Base-by-base conservation (phyloP, 2,113 vertebrate genomes). In the Rhabdomys dilectus region DNA sequence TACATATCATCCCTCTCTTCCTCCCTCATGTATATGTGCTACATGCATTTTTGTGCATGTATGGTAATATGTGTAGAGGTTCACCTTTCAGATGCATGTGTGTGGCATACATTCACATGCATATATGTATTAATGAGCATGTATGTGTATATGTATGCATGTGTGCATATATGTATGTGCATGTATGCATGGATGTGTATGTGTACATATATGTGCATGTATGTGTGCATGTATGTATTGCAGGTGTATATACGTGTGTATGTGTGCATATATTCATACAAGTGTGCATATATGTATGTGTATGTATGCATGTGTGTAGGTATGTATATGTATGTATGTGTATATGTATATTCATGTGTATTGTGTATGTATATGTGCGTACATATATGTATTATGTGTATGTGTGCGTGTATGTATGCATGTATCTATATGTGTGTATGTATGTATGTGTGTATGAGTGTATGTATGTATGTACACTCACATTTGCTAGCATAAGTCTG, bases 141-240 rank as follows among this genome's bases (percentile, higher is more conserved):
- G 9, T 64, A 64, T 64, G 62, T 64, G 8, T 64, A 64, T 64
- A 58, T 64, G 21, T 64, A 10, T 21, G 58, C 19, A 64, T 64
- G 24, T 64, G 62, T 64, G 9, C 62, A 29, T 66, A 29, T 66
- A 8, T 64, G 62, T 31, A 11, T 31, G 12, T 66, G 29, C 12
- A 31, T 66, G 26, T 4, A 66, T 66, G 62, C 5, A 13, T 31
- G 64, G 8, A 8, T 66, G 12, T 66, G 4, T 31, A 4, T 5
- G 12, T 13, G 7, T 13, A 12, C 31, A 5, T 66, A 29, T 16
- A 1, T 78, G 11, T 6, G 75, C 45, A 29, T 16, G 3, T 16
- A 29, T 51, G 45, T 75, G 1, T 24, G 9, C 24, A 0, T 24
- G 19, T 13, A 1, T 62, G 7, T 2, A 0, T 17, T 36, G 39